Evolutionary conservation across 2,113 vertebrate genomes (phyloP), one percentile per base, ranked within the genome.

Genomic region (Piaya cayana): DNA sequence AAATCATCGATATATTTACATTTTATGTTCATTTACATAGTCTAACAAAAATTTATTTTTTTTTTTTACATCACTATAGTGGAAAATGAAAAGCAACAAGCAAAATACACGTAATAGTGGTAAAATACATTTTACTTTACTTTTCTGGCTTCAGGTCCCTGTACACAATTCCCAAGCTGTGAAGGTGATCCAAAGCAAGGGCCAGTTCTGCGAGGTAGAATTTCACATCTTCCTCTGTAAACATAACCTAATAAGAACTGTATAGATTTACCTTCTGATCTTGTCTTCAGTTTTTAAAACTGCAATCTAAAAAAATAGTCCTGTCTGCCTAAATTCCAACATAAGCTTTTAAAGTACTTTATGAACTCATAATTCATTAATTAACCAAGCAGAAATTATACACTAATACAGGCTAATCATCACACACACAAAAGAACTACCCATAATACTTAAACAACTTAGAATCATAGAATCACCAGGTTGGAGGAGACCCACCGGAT

Each of bases 171-270:
- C 99, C 99, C 98, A 99, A 98, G 98, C 96, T 99, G 98, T 99
- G 99, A 95, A 99, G 99, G 96, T 99, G 99, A 98, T 99, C 99
- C 97, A 99, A 98, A 98, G 99, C 99, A 98, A 99, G 99, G 97
- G 99, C 99, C 98, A 99, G 98, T 98, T 99, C 99, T 98, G 99
- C 99, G 98, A 99, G 99, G 99, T 99, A 99, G 98, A 99, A 99
- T 98, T 99, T 99, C 98, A 99, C 99, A 98, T 99, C 99, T 99
- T 99, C 99, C 98, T 99, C 99, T 99, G 99, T 99, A 99, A 99
- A 99, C 98, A 99, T 99, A 99, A 99, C 99, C 99, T 99, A 98
- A 98, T 99, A 99, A 98, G 98, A 99, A 99, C 99, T 98, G 98
- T 98, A 99, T 98, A 98, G 98, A 98, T 99, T 99, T 99, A 99